Conservation (phyloP, 2,113 vertebrate genomes). For the Phoxinus phoxinus region DNA sequence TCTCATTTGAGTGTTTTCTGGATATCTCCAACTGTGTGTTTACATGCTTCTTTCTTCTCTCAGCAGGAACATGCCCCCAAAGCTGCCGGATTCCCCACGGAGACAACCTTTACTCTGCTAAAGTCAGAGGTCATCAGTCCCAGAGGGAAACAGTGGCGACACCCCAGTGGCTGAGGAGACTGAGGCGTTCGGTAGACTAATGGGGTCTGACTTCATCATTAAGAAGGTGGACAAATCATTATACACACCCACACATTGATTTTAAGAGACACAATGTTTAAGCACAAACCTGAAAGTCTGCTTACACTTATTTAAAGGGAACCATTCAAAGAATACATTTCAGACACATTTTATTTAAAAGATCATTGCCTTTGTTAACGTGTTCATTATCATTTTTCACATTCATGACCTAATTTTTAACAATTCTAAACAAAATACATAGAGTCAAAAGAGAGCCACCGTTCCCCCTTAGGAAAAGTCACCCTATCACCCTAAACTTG, state of each 20-base stretch:
- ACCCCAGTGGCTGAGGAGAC: constrained; percentile 51
- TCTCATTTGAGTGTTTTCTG: constrained; percentile 28
- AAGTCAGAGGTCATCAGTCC: constrained; percentile 65
- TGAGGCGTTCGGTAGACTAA: constrained; percentile 58
- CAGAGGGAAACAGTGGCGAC: constrained; percentile 65
- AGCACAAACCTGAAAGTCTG: not conserved
- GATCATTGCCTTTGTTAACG: not conserved
- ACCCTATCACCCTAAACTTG: constrained; percentile 46
- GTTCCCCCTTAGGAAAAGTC: not conserved
- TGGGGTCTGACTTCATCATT: constrained; percentile 52
- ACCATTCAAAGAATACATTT: not conserved
- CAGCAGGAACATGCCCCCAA: constrained; percentile 67
- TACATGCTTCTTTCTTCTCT: constrained; percentile 49
- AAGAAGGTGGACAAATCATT: constrained; percentile 40
- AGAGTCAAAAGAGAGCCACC: not conserved
- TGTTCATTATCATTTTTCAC: not conserved
- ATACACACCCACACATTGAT: constrained; percentile 18
- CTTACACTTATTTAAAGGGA: not conserved
- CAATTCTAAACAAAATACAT: not conserved
- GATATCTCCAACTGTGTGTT: constrained; percentile 39
- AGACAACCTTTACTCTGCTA: constrained; percentile 63
- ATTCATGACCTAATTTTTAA: not conserved
- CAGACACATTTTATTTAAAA: not conserved
- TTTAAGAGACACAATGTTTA: not conserved
- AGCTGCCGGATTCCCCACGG: constrained; percentile 64